Base-by-base conservation (phyloP, 2,113 vertebrate species). In the Synchiropus splendidus region DNA sequence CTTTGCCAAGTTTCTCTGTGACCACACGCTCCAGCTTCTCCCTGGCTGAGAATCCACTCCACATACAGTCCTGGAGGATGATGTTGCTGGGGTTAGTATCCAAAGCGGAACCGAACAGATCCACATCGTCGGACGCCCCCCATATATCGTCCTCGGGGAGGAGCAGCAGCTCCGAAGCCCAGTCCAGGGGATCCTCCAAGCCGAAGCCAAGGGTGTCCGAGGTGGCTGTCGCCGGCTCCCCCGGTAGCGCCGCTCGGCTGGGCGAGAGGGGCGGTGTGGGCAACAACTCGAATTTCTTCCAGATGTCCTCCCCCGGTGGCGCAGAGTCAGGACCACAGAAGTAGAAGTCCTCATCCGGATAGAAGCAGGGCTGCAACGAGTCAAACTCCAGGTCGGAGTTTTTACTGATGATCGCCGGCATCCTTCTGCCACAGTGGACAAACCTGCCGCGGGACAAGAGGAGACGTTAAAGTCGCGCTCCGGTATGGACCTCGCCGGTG, bases 281-380 rank as follows among this genome's bases (percentile, higher is more conserved):
- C 68, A 94, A 77, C 74, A 98, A 77, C 86, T 97, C 92, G 81
- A 98, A 98, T 91, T 98, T 98, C 86, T 98, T 98, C 95, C 95
- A 98, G 89, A 98, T 98, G 90, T 98, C 95, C 83, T 98, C 95
- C 55, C 95, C 92, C 27, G 93, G 95, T 58, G 94, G 92, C 54
- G 90, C 90, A 38, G 89, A 89, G 82, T 95, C 92, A 27, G 94
- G 93, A 74, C 91, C 91, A 75, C 92, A 91, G 66, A 89, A 84
- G 76, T 97, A 98, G 89, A 97, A 97, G 79, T 97, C 92, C 82
- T 99, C 95, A 62, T 98, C 95, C 18, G 93, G 94, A 60, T 94
- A 95, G 80, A 99, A 98, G 72, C 93, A 99, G 50, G 92, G 94
- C 75, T 97, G 94, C 77, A 97, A 80, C 42, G 91, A 97, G 87